These are phyloP conservation scores for Halichondria panicea DNA, from an alignment of 37 sponge, comb jelly and placozoan genomes.

Conservation along the genomic window DNA sequence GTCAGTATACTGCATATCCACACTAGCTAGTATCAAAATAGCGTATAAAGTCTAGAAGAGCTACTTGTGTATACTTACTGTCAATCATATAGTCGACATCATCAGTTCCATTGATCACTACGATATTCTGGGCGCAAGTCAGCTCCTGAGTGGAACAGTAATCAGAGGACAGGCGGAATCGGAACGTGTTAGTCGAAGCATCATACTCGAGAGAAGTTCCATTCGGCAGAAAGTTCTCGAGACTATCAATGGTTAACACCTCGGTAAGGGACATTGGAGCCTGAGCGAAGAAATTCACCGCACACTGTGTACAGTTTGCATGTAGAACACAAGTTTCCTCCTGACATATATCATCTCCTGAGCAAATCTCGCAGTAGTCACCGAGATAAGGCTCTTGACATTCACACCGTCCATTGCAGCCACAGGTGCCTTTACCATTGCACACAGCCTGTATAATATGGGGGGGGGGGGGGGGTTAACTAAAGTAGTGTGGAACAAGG, in stretches of 20 bases:
- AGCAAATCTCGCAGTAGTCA: conserved; percentile 34
- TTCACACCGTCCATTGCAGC: conserved; percentile 22
- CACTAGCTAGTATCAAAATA: not conserved
- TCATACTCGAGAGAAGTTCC: not conserved
- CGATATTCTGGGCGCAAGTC: not conserved
- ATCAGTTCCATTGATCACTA: conserved; percentile 28
- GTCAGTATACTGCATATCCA: not conserved
- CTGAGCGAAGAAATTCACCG: not conserved
- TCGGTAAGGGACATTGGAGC: not conserved
- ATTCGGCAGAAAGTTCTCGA: not conserved
- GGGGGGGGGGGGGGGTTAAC: too few species aligned
- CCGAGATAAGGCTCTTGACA: conserved; percentile 34
- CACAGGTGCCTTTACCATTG: conserved; percentile 26
- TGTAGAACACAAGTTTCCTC: conserved; percentile 5
- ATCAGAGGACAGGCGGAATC: not conserved
- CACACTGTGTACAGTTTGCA: conserved; percentile 14
- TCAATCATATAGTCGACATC: conserved; percentile 7
- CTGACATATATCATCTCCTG: conserved; percentile 3
- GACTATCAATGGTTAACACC: not conserved
- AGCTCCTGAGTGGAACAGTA: not conserved
- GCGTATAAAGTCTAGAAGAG: not conserved
- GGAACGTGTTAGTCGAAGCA: not conserved
- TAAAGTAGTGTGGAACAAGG: too few species aligned
- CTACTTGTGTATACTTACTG: conserved; percentile 10
- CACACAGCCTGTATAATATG: not conserved